Percentiles rank a stretch among this genome's conserved stretches.
phyloP scores from a whole-genome alignment of 2,113 vertebrate species.

The Probosciger aterrimus region DNA sequence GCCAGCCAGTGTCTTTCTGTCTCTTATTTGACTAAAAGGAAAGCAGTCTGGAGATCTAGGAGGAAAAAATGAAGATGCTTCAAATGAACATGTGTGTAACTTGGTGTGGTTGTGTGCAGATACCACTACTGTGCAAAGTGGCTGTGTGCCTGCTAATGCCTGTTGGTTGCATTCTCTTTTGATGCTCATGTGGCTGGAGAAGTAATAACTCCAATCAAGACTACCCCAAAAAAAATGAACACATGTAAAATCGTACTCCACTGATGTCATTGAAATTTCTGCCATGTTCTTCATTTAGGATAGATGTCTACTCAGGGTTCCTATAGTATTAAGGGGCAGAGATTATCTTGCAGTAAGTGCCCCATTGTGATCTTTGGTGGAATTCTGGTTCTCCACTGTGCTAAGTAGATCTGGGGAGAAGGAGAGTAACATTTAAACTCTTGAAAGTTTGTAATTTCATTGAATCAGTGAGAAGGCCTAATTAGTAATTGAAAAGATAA shows the following conservation, averaged over 20 bases:
- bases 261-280: not conserved
- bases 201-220: not conserved
- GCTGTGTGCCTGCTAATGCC: not conserved
- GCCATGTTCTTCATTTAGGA: not conserved
- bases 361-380: not conserved
- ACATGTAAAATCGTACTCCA: not conserved
- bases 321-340: not conserved
- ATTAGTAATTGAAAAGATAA: conserved; percentile 19
- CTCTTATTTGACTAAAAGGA: not conserved
- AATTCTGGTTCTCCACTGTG: not conserved
- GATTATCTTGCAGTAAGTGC: not conserved
- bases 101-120: not conserved
- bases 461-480: not conserved
- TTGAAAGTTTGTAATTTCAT: not conserved
- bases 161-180: rapidly evolving
- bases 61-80: not conserved
- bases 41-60: not conserved
- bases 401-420: not conserved
- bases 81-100: rapidly evolving
- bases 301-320: rapidly evolving
- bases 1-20: not conserved
- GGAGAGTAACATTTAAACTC: not conserved
- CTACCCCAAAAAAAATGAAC: not conserved
- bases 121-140: not conserved
- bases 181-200: not conserved